Conservation (phyloP, 2,113 vertebrate species). For the Ginglymostoma cirratum region DNA sequence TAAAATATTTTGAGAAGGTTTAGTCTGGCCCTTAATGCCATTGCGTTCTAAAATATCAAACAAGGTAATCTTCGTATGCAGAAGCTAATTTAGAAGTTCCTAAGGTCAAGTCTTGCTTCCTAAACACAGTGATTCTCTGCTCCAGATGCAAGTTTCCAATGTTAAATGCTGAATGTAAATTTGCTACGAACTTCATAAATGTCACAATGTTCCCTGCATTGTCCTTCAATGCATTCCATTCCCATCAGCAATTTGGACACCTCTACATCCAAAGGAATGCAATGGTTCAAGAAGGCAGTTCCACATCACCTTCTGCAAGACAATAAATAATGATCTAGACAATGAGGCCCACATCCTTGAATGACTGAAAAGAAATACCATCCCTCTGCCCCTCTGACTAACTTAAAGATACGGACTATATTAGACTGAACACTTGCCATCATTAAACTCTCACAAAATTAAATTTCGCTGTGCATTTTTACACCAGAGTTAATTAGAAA, state of each 20-base stretch:
- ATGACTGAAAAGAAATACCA: background rate
- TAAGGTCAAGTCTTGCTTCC: background rate
- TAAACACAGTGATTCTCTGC: background rate
- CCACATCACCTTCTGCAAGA: too few relatives aligned
- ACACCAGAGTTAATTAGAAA: background rate
- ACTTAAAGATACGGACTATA: background rate
- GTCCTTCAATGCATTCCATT: too few relatives aligned
- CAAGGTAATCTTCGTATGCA: too few relatives aligned
- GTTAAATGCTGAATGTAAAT: background rate
- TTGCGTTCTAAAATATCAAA: too few relatives aligned
- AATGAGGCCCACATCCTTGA: too few relatives aligned
- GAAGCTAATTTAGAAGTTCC: background rate
- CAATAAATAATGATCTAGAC: too few relatives aligned
- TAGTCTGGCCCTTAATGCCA: too few relatives aligned
- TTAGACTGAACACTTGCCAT: background rate
- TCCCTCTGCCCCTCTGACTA: background rate
- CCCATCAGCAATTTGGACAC: too few relatives aligned
- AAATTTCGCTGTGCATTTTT: background rate
- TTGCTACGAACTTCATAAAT: background rate
- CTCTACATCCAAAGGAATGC: too few relatives aligned
- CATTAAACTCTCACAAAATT: background rate
- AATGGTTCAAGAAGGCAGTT: too few relatives aligned
- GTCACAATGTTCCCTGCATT: background rate
- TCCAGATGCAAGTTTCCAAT: background rate
- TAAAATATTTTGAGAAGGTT: too few relatives aligned